Evolutionary conservation across 92 coral and sea anemone species (phyloP), one percentile per base, ranked within the genome.

Genomic region (Epizoanthus illoricatus): DNA sequence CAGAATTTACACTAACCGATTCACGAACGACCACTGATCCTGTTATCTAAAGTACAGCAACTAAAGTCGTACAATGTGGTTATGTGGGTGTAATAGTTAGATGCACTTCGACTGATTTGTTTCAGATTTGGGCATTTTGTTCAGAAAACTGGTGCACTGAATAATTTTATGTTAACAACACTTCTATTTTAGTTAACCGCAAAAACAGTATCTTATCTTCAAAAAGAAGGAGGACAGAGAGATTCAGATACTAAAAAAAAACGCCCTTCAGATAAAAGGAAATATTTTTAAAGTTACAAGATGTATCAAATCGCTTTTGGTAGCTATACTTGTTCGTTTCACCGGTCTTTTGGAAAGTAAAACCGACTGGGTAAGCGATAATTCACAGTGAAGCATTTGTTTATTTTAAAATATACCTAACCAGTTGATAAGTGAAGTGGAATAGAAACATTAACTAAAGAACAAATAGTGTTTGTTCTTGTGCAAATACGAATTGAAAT

Each of bases 161-260:
- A 36, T 24, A 9, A 24, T 41, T 76, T 78, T 61, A 20, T 57
- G 66, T 74, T 56, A 9, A 67, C 40, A 15, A 49, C 65, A 63
- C 15, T 19, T 21, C 71, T 75, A 75, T 75, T 75, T 75, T 75
- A 63, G 71, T 24, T 63, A 21, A 78, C 82, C 71, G 71, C 82
- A 78, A 78, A 20, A 21, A 42, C 82, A 78, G 82, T 78, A 78
- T 61, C 23, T 41, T 78, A 78, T 61, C 23, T 41, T 6, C 60
- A 18, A 3, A 65, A 75, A 42, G 54, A 58, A 76, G 54, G 82
- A 62, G 59, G 45, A 17, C 71, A 45, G 65, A 78, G 82, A 78
- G n/a, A n/a, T 24, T 39, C 28, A 78, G 82, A 78, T 59, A 40
- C 33, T 59, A 16, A 28, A 45, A 40, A 7, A 39, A 60, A 75